Conservation (phyloP, 2,888 invertebrate genomes). For the Noctua janthina region DNA sequence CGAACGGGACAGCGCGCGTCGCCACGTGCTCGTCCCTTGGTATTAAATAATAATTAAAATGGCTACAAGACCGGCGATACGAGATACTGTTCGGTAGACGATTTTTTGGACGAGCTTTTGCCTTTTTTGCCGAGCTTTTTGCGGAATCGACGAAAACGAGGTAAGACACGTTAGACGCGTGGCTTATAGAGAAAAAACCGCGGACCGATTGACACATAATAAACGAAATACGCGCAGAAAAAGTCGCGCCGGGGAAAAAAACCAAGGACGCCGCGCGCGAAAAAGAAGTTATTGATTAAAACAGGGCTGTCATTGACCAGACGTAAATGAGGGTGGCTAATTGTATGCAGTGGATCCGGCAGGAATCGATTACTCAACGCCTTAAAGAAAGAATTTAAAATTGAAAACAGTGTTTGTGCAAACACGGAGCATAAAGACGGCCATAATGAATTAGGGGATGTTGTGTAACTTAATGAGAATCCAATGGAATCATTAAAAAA, state of each 20-base stretch:
- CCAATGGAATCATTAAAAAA: conserved; percentile 16
- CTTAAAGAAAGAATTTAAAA: conserved; percentile 72
- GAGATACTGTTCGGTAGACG: conserved; percentile 89
- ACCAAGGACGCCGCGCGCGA: conserved; percentile 88
- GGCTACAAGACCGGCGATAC: conserved; percentile 89
- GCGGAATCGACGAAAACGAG: conserved; percentile 83
- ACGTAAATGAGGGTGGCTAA: conserved; percentile 90
- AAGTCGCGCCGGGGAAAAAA: conserved; percentile 89
- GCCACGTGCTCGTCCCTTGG: conserved; percentile 90
- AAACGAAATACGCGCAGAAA: conserved; percentile 88
- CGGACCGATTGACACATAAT: conserved; percentile 87
- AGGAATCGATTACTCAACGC: conserved; percentile 78
- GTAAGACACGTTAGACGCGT: conserved; percentile 77
- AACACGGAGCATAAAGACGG: conserved; percentile 48
- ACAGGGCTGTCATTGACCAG: conserved; percentile 90
- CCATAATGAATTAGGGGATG: conserved; percentile 50
- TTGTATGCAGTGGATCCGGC: conserved; percentile 86
- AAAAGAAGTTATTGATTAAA: conserved; percentile 91
- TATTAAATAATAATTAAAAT: conserved; percentile 91
- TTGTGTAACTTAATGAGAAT: conserved; percentile 37
- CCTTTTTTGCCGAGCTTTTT: conserved; percentile 88
- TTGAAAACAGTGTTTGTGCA: conserved; percentile 67
- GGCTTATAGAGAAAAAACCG: conserved; percentile 76
- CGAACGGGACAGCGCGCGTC: conserved; percentile 80
- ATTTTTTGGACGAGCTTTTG: conserved; percentile 89